phyloP scores from a whole-genome alignment of 2,888 invertebrate species.

The Sinodicranocentrus sp. region DNA sequence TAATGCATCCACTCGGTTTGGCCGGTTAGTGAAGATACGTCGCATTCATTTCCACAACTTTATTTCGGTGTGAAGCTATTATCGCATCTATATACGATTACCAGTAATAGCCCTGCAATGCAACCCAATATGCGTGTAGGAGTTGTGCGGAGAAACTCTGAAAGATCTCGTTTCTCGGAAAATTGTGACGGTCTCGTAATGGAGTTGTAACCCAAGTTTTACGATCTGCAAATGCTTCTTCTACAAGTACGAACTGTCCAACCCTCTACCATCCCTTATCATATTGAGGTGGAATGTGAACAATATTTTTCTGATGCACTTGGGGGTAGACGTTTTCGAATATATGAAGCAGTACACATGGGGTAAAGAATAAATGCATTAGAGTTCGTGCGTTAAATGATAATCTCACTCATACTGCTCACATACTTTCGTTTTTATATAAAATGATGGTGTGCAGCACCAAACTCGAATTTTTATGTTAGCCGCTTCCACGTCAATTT shows the following conservation, averaged over 20 bases:
- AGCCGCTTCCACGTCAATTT: too few species aligned
- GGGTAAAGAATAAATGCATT: too few species aligned
- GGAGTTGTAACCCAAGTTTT: conserved; percentile 39
- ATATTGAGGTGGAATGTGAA: background rate
- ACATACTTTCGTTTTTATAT: too few species aligned
- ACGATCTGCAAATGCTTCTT: conserved; percentile 52
- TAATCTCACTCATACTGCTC: too few species aligned
- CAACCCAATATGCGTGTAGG: conserved; percentile 7
- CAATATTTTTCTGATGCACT: too few species aligned
- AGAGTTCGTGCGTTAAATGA: too few species aligned
- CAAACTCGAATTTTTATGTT: too few species aligned
- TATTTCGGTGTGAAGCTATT: background rate
- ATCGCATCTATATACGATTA: conserved; percentile 37
- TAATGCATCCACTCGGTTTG: background rate
- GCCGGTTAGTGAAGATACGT: too few species aligned
- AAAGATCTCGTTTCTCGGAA: conserved; percentile 33
- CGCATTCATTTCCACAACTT: background rate
- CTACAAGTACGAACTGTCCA: background rate
- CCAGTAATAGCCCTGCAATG: conserved; percentile 37
- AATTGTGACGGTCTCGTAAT: conserved; percentile 43
- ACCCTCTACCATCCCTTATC: conserved; percentile 20
- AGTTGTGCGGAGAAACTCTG: background rate
- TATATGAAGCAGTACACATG: too few species aligned
- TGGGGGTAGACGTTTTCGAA: too few species aligned
- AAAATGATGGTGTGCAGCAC: too few species aligned